Conservation (phyloP, 2,797 vertebrate species). For the Sebastes hubbsi region DNA sequence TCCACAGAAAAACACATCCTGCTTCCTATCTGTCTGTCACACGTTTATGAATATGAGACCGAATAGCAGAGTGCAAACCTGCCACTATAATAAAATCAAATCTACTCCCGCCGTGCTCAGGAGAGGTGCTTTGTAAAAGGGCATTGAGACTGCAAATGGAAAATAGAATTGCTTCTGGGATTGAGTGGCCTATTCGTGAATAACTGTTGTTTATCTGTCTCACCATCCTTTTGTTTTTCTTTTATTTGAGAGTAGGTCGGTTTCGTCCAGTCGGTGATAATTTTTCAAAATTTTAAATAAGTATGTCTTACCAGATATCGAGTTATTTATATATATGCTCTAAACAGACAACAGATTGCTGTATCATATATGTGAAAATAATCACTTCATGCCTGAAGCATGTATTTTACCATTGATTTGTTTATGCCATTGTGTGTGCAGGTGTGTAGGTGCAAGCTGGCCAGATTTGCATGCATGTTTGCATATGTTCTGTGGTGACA, state of each 20-base stretch:
- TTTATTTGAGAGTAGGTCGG: not conserved
- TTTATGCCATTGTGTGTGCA: not conserved
- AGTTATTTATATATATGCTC: not conserved
- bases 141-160: conserved; percentile 32
- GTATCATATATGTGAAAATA: not conserved
- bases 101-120: not conserved
- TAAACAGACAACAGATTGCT: not conserved
- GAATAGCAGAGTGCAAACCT: conserved; percentile 25
- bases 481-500: conserved; percentile 17
- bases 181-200: not conserved
- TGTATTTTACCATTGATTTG: not conserved
- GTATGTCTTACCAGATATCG: not conserved
- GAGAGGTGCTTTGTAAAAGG: conserved; percentile 30
- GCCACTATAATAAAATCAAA: conserved; percentile 36
- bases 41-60: conserved; percentile 24
- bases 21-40: conserved; percentile 15
- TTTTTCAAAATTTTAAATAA: not conserved
- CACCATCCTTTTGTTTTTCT: not conserved
- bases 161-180: conserved; percentile 54
- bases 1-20: conserved; percentile 26
- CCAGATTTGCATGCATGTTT: conserved; percentile 11
- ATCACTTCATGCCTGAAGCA: not conserved
- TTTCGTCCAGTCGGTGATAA: not conserved
- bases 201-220: not conserved
- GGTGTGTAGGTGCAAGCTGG: not conserved